Percentiles rank a stretch among this genome's conserved stretches.
These are phyloP conservation scores for Chrysotoxum bicinctum DNA, from an alignment of 2,888 invertebrate species.

Conservation along the genomic window DNA sequence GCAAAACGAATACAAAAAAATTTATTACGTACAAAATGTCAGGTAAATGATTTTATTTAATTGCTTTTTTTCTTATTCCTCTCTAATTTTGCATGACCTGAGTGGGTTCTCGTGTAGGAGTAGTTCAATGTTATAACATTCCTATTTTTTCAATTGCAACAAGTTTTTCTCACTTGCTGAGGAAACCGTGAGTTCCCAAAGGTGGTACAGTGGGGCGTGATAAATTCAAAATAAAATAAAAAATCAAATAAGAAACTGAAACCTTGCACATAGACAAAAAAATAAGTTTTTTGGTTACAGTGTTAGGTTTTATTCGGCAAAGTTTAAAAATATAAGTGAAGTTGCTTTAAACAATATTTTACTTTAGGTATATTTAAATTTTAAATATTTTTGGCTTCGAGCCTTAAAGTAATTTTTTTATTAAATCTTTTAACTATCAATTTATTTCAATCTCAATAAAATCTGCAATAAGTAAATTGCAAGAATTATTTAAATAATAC, in stretches of 20 bases:
- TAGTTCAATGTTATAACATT: conserved; percentile 12
- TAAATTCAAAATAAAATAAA: background rate
- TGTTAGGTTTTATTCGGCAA: no score
- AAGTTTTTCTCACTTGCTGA: background rate
- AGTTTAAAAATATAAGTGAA: no score
- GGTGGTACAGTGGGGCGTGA: background rate
- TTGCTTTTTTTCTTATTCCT: conserved; percentile 8
- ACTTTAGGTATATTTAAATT: no score
- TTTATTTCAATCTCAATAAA: no score
- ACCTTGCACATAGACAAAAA: background rate
- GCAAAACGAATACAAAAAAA: background rate
- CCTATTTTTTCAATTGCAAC: background rate
- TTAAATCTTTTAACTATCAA: no score
- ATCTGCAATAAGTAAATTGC: no score
- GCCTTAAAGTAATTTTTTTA: no score
- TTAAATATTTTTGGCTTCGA: no score
- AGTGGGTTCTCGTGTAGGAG: conserved; percentile 4
- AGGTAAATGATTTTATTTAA: conserved; percentile 41
- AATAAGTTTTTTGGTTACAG: no score
- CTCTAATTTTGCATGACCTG: conserved; percentile 22
- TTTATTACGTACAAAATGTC: conserved; percentile 34
- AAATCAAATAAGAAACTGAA: background rate
- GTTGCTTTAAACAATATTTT: no score
- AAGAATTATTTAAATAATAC: no score
- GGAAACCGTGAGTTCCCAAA: background rate